Evolutionary conservation across 2,797 vertebrate species (phyloP), one percentile per base, ranked within the genome.

Genomic region (Saxicola maurus): DNA sequence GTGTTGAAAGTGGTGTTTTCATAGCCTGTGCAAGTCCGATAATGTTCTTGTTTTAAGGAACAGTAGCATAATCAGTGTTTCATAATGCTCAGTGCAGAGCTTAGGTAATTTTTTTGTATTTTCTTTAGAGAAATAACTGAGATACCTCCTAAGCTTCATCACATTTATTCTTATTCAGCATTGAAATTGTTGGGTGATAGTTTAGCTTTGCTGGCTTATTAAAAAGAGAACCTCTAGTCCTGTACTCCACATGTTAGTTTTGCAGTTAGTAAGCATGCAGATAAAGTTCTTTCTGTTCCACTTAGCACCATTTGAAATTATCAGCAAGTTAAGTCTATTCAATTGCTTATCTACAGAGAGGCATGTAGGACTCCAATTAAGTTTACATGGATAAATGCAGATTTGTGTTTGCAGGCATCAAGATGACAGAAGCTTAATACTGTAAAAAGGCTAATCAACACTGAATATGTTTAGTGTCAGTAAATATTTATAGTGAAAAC

Each of bases 391-490:
- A 93, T 95, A 97, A 96, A 96, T 92, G 92, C 92, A 93, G 94
- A 96, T 95, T 96, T 95, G 84, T 95, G 82, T 96, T 96, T 96
- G 93, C 86, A 92, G 90, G 82, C 53, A 53, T 96, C 87, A 95
- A 95, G 89, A 93, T 95, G 94, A 95, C 95, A 96, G 96, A 94
- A 96, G 94, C 92, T 92, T 95, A 96, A 94, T 96, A 86, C 86
- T 96, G 91, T 92, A 96, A 96, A 97, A 96, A 94, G 95, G 79
- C 97, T 94, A 96, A 97, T 97, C 96, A 96, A 95, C 96, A 81
- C 92, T 94, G 95, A 95, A 96, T 97, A 96, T 96, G 90, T 95
- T 95, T 96, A 96, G 91, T 96, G 95, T 96, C 95, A 94, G 92
- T 95, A 96, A 96, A 95, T 96, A 96, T 96, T 96, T 96, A 67